These are phyloP conservation scores for Columba livia DNA, from an alignment of 2,113 vertebrate genomes.

Conservation along the genomic window DNA sequence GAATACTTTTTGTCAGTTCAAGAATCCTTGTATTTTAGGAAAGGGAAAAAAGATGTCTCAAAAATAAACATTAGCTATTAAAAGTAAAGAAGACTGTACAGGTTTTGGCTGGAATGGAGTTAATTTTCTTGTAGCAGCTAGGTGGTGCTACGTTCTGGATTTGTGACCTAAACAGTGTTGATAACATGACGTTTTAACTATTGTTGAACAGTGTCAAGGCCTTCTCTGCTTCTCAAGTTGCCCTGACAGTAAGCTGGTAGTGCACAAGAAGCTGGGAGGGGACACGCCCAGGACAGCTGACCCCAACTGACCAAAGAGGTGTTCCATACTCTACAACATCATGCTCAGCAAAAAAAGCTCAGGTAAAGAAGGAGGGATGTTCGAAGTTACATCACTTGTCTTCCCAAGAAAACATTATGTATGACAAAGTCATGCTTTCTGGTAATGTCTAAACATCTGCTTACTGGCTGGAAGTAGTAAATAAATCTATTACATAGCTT, in stretches of 20 bases:
- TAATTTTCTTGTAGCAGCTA: background rate
- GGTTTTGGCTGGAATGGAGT: background rate
- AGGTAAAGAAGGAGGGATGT: background rate
- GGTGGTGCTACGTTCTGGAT: background rate
- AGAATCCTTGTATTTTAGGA: background rate
- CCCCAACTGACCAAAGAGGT: background rate
- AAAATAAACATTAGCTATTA: background rate
- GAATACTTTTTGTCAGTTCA: background rate
- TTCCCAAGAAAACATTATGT: background rate
- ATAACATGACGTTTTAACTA: background rate
- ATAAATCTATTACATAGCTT: background rate
- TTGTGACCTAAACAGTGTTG: background rate
- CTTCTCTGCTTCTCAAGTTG: background rate
- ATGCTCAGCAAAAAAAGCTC: background rate
- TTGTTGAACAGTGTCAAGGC: background rate
- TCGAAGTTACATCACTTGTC: background rate
- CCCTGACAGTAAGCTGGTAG: background rate
- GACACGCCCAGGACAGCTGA: background rate
- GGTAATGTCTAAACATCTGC: background rate
- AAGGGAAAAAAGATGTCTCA: background rate
- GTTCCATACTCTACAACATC: background rate
- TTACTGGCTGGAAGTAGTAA: background rate
- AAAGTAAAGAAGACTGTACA: background rate
- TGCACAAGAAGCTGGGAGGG: background rate
- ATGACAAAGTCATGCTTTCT: background rate